Base-by-base conservation (phyloP, 2,797 vertebrate genomes). In the Catharus ustulatus region DNA sequence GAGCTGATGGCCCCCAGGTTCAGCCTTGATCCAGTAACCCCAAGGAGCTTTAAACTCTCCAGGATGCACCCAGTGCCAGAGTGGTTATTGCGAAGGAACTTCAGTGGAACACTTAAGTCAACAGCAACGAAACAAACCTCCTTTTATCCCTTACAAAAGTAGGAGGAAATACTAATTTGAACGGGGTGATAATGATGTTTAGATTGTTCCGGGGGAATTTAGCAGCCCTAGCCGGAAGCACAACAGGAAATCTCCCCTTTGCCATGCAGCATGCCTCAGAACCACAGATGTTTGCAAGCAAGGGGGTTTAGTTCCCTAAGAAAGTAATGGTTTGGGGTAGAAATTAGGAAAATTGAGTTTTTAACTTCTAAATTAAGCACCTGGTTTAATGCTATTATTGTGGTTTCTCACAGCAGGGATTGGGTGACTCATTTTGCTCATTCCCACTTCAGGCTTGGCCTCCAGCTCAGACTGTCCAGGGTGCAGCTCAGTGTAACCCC, bases 101-200 rank as follows among this genome's bases (percentile, higher is more conserved):
- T 64, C 86, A 51, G 49, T 49, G 82, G 72, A 79, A 80, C 42
- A 15, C 43, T 88, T 84, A 19, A 90, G 27, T 81, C 88, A 76
- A 92, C 42, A 86, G 61, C 40, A 86, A n/a, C 0, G 57, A 54
- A 95, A 92, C 69, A 96, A 93, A 61, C 58, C 91, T 88, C 82
- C 51, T 93, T 90, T 92, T 40, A 91, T 82, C 40, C 72, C 26
- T 85, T 38, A 78, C n/a, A 79, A 86, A 80, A 27, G 71, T 51
- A 43, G 78, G 78, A 66, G 78, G 90, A 89, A 82, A 76, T 49
- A 93, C 8, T 71, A 52, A 87, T 76, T 84, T 63, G 69, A 74
- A 86, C 45, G 51, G 76, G 54, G 54, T 48, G 72, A 46, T 82
- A 79, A 52, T 64, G 52, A 69, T 24, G 62, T 72, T 91, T 23